Base-by-base conservation (phyloP, 2,113 vertebrate species). In the Phylloscopus trochiloides region DNA sequence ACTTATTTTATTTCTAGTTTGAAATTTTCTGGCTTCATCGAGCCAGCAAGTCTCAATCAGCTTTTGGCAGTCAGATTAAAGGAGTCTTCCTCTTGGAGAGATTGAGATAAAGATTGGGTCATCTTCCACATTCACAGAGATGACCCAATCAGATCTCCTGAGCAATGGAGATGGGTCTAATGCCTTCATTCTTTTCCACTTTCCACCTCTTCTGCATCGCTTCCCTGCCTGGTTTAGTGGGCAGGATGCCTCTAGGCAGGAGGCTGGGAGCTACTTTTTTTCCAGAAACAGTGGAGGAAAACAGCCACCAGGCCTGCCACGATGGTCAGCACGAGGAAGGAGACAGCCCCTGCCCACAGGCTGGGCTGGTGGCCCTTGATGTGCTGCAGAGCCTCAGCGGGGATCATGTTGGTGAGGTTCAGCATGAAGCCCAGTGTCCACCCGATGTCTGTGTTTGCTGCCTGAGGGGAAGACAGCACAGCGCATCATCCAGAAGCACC, bases 371-470 rank as follows among this genome's bases (percentile, higher is more conserved):
- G 92, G 2, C 97, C 98, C 96, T 98, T 98, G 91, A 97, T 48
- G 1, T 88, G 68, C 7, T 13, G 67, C 2, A 96, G 96, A 6
- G 43, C 92, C 92, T 99, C 98, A 0, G 97, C 96, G 0, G 99
- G 99, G 94, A 99, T 96, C 96, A 98, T 94, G 92, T 98, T 98
- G 86, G 98, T 99, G 55, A 99, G 79, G 91, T 97, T 98, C 62
- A 99, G 98, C 99, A 99, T 99, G 97, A 99, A 99, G 86, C 99
- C 99, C 91, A 99, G 97, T 0, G 99, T 98, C 99, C 99, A 99
- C 26, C 99, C 99, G 1, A 99, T 97, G 17, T 99, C 98, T 0
- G 98, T 86, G 65, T 98, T 98, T 1, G 97, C 98, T 2, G 97
- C 99, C 99, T 99, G 97, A 51, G 40, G 59, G 50, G 45, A 92